A percentile compares a stretch with the other conserved stretches of the same genome.
phyloP scores from a whole-genome alignment of 2,113 vertebrate genomes.

The Sphyrna mokarran region DNA sequence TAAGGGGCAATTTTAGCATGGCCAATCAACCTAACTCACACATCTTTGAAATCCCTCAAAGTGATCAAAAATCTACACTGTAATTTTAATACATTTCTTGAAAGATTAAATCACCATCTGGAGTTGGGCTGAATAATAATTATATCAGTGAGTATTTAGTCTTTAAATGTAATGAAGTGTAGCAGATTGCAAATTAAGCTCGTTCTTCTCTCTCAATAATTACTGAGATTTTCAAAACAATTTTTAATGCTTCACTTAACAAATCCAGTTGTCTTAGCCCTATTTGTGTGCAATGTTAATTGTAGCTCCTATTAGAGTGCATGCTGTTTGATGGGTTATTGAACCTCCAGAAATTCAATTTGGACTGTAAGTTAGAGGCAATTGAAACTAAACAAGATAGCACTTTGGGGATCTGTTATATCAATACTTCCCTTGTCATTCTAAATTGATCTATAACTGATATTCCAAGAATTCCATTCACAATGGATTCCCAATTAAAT shows the following conservation, averaged over 20 bases:
- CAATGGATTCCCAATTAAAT: not conserved
- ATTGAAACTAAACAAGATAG: not conserved
- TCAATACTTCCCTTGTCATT: not conserved
- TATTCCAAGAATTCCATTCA: not conserved
- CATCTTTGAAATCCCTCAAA: not conserved
- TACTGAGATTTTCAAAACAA: not conserved
- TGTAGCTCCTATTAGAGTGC: not conserved
- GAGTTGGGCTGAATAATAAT: not conserved
- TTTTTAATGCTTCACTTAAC: not conserved
- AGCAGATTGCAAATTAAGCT: constrained; percentile 9
- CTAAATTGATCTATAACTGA: not conserved
- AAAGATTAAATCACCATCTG: not conserved
- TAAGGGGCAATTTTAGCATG: too few species aligned
- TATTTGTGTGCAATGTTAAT: not conserved
- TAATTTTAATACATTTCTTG: not conserved
- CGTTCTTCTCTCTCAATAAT: not conserved
- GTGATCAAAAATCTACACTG: not conserved
- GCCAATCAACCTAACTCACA: too few species aligned
- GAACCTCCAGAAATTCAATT: not conserved
- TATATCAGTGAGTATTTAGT: not conserved
- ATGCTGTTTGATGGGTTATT: not conserved
- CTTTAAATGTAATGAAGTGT: constrained; percentile 14
- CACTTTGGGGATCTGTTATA: not conserved
- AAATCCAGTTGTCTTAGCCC: constrained; percentile 4
- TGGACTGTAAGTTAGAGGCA: not conserved